These are phyloP conservation scores for Hoplostethus mediterraneus DNA, from an alignment of 2,797 vertebrate genomes.

Conservation along the genomic window DNA sequence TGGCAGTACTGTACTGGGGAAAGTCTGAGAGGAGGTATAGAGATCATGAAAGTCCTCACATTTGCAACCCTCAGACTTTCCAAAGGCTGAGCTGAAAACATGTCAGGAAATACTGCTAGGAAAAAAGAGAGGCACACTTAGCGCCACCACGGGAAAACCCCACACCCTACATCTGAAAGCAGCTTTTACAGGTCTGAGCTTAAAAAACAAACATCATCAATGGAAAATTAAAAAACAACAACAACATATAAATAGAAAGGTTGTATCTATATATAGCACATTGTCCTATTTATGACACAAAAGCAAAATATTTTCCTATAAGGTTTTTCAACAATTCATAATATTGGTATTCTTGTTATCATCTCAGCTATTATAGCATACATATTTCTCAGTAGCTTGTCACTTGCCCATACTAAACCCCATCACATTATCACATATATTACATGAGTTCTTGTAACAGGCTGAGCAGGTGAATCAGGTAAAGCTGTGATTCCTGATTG, in stretches of 20 bases:
- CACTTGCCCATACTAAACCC: constrained; percentile 11
- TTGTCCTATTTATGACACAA: constrained; percentile 4
- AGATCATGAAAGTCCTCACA: constrained; percentile 52
- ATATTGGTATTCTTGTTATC: neutral
- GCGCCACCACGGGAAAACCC: constrained; percentile 36
- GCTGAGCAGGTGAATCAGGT: too few species aligned
- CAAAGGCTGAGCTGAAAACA: constrained; percentile 45
- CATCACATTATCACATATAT: neutral
- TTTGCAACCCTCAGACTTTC: constrained; percentile 60
- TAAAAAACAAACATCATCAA: neutral
- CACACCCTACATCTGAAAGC: constrained; percentile 39
- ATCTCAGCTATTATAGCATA: neutral
- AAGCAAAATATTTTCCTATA: neutral
- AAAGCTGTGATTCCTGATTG: too few species aligned
- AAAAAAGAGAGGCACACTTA: constrained; percentile 21
- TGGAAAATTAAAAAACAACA: constrained; percentile 33
- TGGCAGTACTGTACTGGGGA: constrained; percentile 36
- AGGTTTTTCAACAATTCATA: neutral
- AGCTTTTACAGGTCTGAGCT: constrained; percentile 18
- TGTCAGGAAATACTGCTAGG: constrained; percentile 39
- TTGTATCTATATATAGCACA: constrained; percentile 7
- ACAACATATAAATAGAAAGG: constrained; percentile 19
- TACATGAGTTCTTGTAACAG: too few species aligned
- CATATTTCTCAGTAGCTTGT: constrained; percentile 52
- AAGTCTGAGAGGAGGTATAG: constrained; percentile 46